These are phyloP conservation scores for Drosophila aff. DNA, from an alignment of 1,140 invertebrate species.

Conservation along the genomic window DNA sequence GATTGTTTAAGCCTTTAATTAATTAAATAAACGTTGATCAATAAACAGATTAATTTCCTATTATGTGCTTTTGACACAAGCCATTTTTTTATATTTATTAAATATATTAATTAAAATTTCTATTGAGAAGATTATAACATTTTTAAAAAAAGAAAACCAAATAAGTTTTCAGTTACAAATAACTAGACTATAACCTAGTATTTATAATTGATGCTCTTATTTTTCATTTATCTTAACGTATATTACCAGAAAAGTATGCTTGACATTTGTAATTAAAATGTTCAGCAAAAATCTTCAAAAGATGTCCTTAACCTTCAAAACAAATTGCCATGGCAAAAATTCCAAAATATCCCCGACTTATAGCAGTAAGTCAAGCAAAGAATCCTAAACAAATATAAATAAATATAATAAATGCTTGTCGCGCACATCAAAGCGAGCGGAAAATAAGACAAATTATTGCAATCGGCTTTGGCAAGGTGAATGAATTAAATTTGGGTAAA, in stretches of 20 bases:
- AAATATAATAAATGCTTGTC: constrained; percentile 19
- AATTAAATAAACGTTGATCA: background rate
- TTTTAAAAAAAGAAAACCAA: too few relatives aligned
- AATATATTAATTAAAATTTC: too few relatives aligned
- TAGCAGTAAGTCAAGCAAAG: background rate
- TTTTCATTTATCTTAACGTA: background rate
- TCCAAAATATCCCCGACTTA: background rate
- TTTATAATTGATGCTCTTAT: background rate
- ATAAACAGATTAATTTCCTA: too few relatives aligned
- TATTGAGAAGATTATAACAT: too few relatives aligned
- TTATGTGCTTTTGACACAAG: too few relatives aligned
- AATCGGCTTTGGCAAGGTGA: constrained; percentile 38
- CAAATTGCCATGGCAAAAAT: background rate
- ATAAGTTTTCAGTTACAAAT: background rate
- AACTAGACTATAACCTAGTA: background rate
- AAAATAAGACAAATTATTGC: constrained; percentile 38
- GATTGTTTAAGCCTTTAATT: too few relatives aligned
- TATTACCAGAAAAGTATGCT: background rate
- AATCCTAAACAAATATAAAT: constrained; percentile 57
- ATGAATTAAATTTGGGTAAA: constrained; percentile 36
- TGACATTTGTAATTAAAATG: background rate
- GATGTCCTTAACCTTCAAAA: background rate
- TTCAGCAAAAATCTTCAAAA: background rate
- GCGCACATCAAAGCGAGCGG: constrained; percentile 25
- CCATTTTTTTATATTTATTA: too few relatives aligned